Evolutionary conservation across 2,888 invertebrate genomes (phyloP).

Genomic region (Machimus atricapillus): DNA sequence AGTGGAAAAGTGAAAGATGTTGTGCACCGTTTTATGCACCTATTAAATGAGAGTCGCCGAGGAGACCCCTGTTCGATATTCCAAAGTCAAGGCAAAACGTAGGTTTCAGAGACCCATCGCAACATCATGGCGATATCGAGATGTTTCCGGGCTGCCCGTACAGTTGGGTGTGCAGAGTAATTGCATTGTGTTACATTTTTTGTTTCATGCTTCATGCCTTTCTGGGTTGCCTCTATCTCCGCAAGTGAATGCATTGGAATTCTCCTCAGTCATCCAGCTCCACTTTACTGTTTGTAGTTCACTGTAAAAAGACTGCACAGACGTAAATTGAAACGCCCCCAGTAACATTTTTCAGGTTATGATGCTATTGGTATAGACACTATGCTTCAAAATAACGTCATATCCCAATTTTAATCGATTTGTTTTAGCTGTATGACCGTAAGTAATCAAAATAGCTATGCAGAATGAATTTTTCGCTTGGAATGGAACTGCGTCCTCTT

Average conservation of each 20-base stretch:
- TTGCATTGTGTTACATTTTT: constrained; percentile 41
- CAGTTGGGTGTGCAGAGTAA: constrained; percentile 25
- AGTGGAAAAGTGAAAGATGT: constrained; percentile 12
- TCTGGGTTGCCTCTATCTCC: constrained; percentile 30
- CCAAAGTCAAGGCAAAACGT: constrained; percentile 18
- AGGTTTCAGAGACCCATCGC: neutral
- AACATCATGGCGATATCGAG: neutral
- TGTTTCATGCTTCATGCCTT: constrained; percentile 30
- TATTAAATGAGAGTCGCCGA: neutral
- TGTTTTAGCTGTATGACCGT: neutral
- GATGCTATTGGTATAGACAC: neutral
- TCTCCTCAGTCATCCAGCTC: neutral
- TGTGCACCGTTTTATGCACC: neutral
- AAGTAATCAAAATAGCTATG: neutral
- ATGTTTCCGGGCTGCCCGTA: constrained; percentile 2
- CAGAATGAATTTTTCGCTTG: neutral
- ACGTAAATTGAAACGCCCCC: constrained; percentile 31
- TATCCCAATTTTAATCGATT: neutral
- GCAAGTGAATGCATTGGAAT: constrained; percentile 34
- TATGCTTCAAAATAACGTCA: neutral
- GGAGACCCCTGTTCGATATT: neutral
- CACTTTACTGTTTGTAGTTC: neutral
- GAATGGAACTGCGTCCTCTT: neutral
- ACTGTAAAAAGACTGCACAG: constrained; percentile 4
- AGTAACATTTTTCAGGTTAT: neutral